These are phyloP conservation scores for Buceros bicornis DNA, from an alignment of 2,797 vertebrate genomes.

Conservation along the genomic window DNA sequence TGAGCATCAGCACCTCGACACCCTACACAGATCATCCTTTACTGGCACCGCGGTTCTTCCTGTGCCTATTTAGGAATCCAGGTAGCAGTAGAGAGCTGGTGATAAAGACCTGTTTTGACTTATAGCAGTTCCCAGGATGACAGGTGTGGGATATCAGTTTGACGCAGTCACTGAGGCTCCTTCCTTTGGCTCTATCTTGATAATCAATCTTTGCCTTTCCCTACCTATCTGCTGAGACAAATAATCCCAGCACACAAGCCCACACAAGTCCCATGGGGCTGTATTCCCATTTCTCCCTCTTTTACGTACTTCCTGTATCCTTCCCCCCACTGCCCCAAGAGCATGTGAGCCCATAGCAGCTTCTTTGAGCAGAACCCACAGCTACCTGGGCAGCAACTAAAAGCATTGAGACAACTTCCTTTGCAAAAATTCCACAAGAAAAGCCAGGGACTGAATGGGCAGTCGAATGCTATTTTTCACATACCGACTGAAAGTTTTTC, in stretches of 20 bases:
- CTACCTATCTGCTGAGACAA: not conserved
- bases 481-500: not conserved
- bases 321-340: not conserved
- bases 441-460: not conserved
- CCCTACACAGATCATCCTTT: not conserved
- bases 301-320: fast-evolving
- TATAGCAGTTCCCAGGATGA: not conserved
- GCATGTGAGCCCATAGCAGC: not conserved
- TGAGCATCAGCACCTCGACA: not conserved
- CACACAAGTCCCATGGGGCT: not conserved
- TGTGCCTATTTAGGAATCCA: not conserved
- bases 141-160: not conserved
- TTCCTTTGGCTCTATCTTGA: not conserved
- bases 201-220: not conserved
- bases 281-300: not conserved
- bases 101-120: not conserved
- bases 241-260: not conserved
- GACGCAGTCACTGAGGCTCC: fast-evolving
- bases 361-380: not conserved
- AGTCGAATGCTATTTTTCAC: not conserved
- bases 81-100: not conserved
- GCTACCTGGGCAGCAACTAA: not conserved
- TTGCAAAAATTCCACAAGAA: not conserved
- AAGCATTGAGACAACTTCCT: not conserved
- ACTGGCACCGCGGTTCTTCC: not conserved